Base-by-base conservation (phyloP, 2,888 invertebrate genomes). In the Dynastes hyllus region DNA sequence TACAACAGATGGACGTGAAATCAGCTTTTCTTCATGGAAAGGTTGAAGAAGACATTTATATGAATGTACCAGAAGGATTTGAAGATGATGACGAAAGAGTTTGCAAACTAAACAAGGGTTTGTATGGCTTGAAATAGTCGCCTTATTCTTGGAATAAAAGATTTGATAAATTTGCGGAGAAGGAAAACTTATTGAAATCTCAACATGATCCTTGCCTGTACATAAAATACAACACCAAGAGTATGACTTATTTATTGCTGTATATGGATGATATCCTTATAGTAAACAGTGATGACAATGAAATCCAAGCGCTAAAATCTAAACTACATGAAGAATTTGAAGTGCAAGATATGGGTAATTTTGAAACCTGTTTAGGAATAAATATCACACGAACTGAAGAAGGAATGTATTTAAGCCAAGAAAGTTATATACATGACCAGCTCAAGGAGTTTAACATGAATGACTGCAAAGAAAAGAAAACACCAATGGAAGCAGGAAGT, bases 61-160 rank as follows among this genome's bases (percentile, higher is more conserved):
- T 87, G 86, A 79, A 84, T 61, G 85, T 86, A 63, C 88, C 87
- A 63, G 81, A 85, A 75, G 87, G 87, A 6, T 86, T 82, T 77
- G 77, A 82, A 32, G 84, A 86, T 79, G 84, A 83, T 27, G 80
- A 84, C 1, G 76, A 70, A 4, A 61, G 76, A 37, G 86, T 87
- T 5, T 88, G 87, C 78, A 81, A 83, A 61, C 81, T 88, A 11
- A 83, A 82, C 16, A 83, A 82, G 78, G 85, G 85, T 69, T 65
- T 88, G 22, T 88, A 88, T 81, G 87, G 88, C 9, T 81, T 88
- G 1, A 87, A 87, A 77, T 87, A 88, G 80, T 83, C 86, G 5
- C 84, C 87, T 4, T 78, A 87, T 69, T 84, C 84, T 61, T 88
- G 88, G 87, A 86, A 88, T 79, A 77, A 82, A 32, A 79, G 81